phyloP scores from a whole-genome alignment of 2,888 invertebrate species.

The Cenopis cana region DNA sequence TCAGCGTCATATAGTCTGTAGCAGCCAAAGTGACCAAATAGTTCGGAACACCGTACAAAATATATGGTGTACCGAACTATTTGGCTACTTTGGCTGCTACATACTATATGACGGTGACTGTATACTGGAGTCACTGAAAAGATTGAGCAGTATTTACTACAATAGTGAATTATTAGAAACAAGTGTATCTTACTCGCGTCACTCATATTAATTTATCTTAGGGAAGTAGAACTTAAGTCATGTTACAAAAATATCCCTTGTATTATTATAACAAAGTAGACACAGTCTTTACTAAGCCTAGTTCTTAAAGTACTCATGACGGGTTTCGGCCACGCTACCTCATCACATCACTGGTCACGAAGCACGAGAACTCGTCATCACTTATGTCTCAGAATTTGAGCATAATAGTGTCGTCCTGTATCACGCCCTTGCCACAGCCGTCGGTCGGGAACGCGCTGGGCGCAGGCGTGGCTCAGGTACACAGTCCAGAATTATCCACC shows the following conservation, averaged over 20 bases:
- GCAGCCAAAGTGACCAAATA: too few relatives aligned
- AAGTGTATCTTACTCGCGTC: constrained; percentile 9
- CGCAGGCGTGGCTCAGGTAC: constrained; percentile 82
- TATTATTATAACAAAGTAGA: constrained; percentile 16
- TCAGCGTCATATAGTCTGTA: too few relatives aligned
- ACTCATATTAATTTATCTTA: constrained; percentile 18
- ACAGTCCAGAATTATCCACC: constrained; percentile 83
- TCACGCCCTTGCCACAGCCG: constrained; percentile 72
- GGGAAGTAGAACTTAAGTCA: constrained; percentile 40
- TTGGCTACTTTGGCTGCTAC: too few relatives aligned
- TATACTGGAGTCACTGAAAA: not conserved
- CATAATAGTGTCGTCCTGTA: constrained; percentile 80
- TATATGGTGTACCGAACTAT: too few relatives aligned
- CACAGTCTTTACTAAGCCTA: constrained; percentile 13
- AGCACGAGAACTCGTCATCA: constrained; percentile 48
- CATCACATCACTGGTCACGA: constrained; percentile 43
- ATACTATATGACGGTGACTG: too few relatives aligned
- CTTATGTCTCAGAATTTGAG: constrained; percentile 71
- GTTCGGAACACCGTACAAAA: too few relatives aligned
- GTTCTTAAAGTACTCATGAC: constrained; percentile 27
- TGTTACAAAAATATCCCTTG: constrained; percentile 32
- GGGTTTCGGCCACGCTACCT: constrained; percentile 38
- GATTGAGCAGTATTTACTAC: constrained; percentile 27
- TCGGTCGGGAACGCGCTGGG: constrained; percentile 74
- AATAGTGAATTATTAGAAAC: constrained; percentile 12